Base-by-base conservation (phyloP, 2,797 vertebrate genomes). In the Rallus crepitans region DNA sequence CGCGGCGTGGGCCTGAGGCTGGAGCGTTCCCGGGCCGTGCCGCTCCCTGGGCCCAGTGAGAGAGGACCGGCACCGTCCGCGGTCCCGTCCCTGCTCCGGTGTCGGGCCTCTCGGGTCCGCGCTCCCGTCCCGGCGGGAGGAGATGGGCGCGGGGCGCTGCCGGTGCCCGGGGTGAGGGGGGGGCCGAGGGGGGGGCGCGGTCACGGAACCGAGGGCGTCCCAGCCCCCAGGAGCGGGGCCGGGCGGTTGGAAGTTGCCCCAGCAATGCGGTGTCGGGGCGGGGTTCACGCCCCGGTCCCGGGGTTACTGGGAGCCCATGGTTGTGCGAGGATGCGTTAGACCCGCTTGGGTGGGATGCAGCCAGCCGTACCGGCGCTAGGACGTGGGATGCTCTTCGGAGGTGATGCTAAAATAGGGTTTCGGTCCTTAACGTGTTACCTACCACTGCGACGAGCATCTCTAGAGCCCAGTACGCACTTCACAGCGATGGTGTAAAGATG, bases 331-430 rank as follows among this genome's bases (percentile, higher is more conserved):
- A 17, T 45, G 42, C 42, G 4, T 19, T 10, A 7, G 24, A 12
- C 56, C 47, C 2, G 6, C 39, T 13, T 8, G 11, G 25, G 30
- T 5, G 31, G 47, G 28, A 6, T 45, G 42, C 42, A 45, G 42
- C 42, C 42, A 19, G 42, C 42, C 42, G 42, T 45, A 18, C 42
- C 42, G 59, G 47, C 2, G 1, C 6, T 5, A 21, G 0, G n/a
- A 30, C 31, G 2, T 2, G 12, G 42, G 73, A 3, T 2, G 5
- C 21, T 14, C 11, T 4, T 8, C 3, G 0, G 7, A 19, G 16
- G n/a, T 33, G 10, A 1, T 1, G 3, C 3, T 13, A 2, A 30
- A 45, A 12, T 0, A 2, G 19, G 5, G 16, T 3, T 35, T 56
- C 1, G 2, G 33, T 65, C 47, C 17, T 45, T 45, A 45, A 45